Conservation (phyloP, 2,888 invertebrate species). For the Hyles lineata region DNA sequence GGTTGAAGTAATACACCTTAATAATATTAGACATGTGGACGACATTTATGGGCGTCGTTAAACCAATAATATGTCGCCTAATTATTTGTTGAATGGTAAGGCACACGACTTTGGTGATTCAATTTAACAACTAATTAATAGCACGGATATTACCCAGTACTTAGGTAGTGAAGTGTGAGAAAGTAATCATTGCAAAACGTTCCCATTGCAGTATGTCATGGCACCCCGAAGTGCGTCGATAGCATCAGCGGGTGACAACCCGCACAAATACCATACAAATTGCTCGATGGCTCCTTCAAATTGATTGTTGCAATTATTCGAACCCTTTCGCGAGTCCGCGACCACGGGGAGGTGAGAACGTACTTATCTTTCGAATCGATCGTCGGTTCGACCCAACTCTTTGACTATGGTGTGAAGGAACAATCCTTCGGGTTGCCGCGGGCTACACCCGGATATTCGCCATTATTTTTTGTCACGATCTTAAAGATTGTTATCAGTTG, state of each 20-base stretch:
- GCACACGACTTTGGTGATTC: not conserved
- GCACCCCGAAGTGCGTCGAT: conserved; percentile 77
- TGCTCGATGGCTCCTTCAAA: conserved; percentile 81
- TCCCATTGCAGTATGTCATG: conserved; percentile 64
- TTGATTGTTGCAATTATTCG: conserved; percentile 85
- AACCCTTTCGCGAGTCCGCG: conserved; percentile 78
- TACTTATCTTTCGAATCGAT: conserved; percentile 77
- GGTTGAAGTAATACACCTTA: conserved; percentile 30
- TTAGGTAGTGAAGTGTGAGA: conserved; percentile 73
- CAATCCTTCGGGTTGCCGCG: conserved; percentile 68
- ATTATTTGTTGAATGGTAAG: not conserved
- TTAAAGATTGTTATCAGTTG: conserved; percentile 58
- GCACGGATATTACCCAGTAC: not conserved
- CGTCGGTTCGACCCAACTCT: conserved; percentile 70
- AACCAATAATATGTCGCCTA: not conserved
- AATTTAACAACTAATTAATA: too few species aligned
- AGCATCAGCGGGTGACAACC: conserved; percentile 83
- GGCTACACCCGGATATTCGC: conserved; percentile 59
- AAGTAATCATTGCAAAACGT: conserved; percentile 69
- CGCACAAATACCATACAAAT: conserved; percentile 85
- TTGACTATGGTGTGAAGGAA: conserved; percentile 79
- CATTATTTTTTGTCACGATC: conserved; percentile 76
- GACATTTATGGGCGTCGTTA: conserved; percentile 2
- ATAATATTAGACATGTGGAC: not conserved
- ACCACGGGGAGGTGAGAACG: conserved; percentile 82